phyloP scores from a whole-genome alignment of 2,888 invertebrate species.

The Hyppa rectilinea region DNA sequence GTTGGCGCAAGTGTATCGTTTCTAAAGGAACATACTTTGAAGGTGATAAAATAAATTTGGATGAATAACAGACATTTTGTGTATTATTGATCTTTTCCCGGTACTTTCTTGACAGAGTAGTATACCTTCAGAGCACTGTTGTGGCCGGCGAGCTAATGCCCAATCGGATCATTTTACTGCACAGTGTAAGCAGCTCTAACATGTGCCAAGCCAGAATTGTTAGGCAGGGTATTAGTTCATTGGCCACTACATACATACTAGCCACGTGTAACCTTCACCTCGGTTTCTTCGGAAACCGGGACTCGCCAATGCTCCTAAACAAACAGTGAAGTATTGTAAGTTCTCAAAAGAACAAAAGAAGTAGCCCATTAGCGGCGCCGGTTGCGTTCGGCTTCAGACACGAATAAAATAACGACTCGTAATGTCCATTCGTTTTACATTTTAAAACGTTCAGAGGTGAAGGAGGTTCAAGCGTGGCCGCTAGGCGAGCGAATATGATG shows the following conservation, averaged over 20 bases:
- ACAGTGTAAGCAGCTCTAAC: neutral
- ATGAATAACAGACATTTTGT: too few species aligned
- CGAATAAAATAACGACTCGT: conserved; percentile 45
- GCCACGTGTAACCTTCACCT: neutral
- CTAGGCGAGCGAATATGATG: neutral
- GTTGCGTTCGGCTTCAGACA: conserved; percentile 21
- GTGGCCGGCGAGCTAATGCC: neutral
- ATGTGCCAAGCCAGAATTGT: neutral
- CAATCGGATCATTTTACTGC: neutral
- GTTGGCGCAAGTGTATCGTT: too few species aligned
- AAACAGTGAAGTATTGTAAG: neutral
- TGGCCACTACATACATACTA: too few species aligned
- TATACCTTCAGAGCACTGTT: too few species aligned
- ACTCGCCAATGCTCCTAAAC: neutral
- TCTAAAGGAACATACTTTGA: too few species aligned
- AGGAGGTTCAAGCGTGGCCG: conserved; percentile 1
- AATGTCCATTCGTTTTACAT: conserved; percentile 66
- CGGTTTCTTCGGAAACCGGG: neutral
- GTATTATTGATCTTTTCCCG: too few species aligned
- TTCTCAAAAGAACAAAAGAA: conserved; percentile 20
- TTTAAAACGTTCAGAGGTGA: conserved; percentile 63
- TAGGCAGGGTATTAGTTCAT: neutral
- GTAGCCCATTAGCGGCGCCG: conserved; percentile 30
- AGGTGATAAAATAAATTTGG: too few species aligned
- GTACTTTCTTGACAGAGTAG: too few species aligned